Evolutionary conservation across 2,113 vertebrate species (phyloP), one percentile per base, ranked within the genome.

Genomic region (Phrynosoma platyrhinos): DNA sequence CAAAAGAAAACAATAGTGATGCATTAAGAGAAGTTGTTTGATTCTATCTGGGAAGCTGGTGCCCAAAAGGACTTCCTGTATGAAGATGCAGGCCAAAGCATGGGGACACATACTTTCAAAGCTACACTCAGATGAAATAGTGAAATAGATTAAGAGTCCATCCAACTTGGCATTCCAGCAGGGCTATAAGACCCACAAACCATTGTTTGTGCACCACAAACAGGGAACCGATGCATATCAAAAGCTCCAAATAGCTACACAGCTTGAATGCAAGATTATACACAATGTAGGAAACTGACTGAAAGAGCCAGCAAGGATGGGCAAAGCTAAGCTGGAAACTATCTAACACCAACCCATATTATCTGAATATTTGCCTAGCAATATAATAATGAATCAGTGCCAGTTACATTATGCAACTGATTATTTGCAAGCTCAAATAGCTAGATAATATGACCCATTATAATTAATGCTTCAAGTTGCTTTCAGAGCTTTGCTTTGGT

Each of bases 401-500:
- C 30, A 4, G 55, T 77, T 66, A 83, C 79, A 5, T 53, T 76
- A 82, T 82, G 58, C 47, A 79, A 74, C 7, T 82, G 9, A 78
- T 75, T 66, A 62, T 7, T 21, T 72, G 89, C 12, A n/a, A 32
- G 9, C 25, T 91, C 16, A 83, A 42, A 88, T 82, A 82, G 10
- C 83, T 30, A 84, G 40, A 74, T 58, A 88, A 84, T 42, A 1
- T 79, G 42, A 81, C 87, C 87, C 36, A 78, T 47, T 79, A 80
- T 79, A 58, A 2, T 18, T 16, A 32, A 27, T 90, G 58, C 4
- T 68, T 82, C 86, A 32, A 79, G 20, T 18, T 42, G 83, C 85
- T 89, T 21, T 91, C 78, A 84, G 27, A 68, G 40, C 82, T 88
- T 83, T 90, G 14, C 75, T 21, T 87, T 81, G 86, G n/a, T 40